A percentile compares a stretch with the other conserved stretches of the same genome.
These are phyloP conservation scores for Pipistrellus kuhlii DNA, from an alignment of 2,797 vertebrate species.

Conservation along the genomic window DNA sequence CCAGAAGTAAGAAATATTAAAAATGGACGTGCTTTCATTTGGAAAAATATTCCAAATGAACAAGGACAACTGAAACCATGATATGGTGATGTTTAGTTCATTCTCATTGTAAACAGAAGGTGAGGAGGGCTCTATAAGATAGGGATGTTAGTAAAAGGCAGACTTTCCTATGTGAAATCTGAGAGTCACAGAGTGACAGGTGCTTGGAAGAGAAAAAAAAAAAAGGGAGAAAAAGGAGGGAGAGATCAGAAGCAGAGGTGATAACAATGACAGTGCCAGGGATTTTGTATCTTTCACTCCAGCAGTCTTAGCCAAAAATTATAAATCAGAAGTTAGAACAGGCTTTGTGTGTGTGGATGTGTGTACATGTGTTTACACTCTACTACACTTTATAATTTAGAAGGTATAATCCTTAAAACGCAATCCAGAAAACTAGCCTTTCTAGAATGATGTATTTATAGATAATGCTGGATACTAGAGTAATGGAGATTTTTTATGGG, in stretches of 20 bases:
- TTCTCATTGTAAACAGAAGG: conserved; percentile 20
- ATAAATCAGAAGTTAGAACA: conserved; percentile 13
- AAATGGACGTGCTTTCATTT: conserved; percentile 50
- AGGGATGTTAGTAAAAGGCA: neutral
- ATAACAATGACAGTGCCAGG: neutral
- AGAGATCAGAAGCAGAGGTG: neutral
- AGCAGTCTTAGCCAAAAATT: neutral
- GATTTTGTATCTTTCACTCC: neutral
- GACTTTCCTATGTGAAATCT: neutral
- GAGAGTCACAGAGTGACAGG: neutral
- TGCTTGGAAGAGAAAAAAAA: neutral
- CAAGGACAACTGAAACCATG: neutral
- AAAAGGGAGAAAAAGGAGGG: neutral
- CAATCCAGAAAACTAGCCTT: neutral
- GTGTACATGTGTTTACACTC: neutral
- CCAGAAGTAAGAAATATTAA: conserved; percentile 49
- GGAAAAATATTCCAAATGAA: conserved; percentile 26
- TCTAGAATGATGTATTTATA: neutral
- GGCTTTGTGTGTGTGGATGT: neutral
- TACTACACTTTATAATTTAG: neutral
- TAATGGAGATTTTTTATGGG: neutral
- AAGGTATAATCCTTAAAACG: neutral
- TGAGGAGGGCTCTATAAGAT: neutral
- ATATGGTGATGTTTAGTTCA: neutral
- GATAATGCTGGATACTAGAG: neutral